Conservation (phyloP, 1,140 invertebrate species). For the Rhyacophila brunnea region DNA sequence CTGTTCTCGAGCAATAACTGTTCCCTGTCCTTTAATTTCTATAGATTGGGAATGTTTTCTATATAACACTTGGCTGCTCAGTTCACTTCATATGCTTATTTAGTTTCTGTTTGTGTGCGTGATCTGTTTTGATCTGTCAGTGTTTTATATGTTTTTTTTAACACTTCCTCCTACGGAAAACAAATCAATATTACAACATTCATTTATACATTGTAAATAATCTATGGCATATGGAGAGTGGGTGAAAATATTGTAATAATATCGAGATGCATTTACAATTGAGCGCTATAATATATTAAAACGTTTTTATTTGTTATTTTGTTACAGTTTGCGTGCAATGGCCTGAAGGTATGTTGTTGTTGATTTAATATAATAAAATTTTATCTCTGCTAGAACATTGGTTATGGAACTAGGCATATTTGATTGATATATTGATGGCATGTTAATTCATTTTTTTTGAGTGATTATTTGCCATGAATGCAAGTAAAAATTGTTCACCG, state of each 20-base stretch:
- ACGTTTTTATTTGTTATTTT: slow-evolving; percentile 44
- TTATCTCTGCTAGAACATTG: slow-evolving; percentile 33
- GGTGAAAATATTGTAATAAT: slow-evolving; percentile 7
- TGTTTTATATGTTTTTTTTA: slow-evolving; percentile 1
- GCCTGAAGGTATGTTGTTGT: slow-evolving; percentile 73
- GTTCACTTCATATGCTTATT: slow-evolving; percentile 2
- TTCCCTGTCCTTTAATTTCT: slow-evolving; percentile 1
- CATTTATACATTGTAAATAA: no score
- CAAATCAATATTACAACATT: no score
- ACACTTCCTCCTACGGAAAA: background rate
- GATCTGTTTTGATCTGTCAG: no score
- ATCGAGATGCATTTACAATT: slow-evolving; percentile 1
- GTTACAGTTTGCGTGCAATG: slow-evolving; percentile 84
- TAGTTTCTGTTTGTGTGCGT: slow-evolving; percentile 7
- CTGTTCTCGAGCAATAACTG: no score
- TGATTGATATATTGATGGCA: slow-evolving; percentile 36
- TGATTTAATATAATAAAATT: slow-evolving; percentile 13
- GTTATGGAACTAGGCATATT: slow-evolving; percentile 37
- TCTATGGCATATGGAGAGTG: slow-evolving; percentile 2
- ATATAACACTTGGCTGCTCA: slow-evolving; percentile 20
- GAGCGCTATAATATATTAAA: slow-evolving; percentile 3
- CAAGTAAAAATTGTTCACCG: slow-evolving; percentile 36
- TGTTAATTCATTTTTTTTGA: slow-evolving; percentile 35
- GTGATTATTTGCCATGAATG: slow-evolving; percentile 36
- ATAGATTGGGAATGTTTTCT: slow-evolving; percentile 7